A percentile compares a stretch with the other conserved stretches of the same genome.
phyloP scores from a whole-genome alignment of 2,113 vertebrate species.

The Protobothrops mucrosquamatus region DNA sequence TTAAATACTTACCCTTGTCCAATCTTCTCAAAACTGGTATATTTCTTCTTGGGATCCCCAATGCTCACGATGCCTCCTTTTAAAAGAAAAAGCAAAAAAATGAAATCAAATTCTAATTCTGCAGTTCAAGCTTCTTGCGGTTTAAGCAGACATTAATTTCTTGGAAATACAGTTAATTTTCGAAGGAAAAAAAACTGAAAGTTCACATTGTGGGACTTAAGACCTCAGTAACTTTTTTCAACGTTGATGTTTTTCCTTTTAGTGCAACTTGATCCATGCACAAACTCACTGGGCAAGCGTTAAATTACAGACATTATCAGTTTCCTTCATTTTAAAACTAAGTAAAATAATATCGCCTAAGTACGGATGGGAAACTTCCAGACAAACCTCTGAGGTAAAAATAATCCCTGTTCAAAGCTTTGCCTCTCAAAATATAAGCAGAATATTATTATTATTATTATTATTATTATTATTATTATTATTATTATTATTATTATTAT shows the following conservation, averaged over 20 bases:
- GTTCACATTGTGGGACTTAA: not conserved
- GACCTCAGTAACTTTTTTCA: not conserved
- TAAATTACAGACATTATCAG: not conserved
- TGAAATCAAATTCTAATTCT: not conserved
- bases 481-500: no score
- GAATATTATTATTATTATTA: not conserved
- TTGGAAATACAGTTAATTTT: not conserved
- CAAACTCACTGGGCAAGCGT: not conserved
- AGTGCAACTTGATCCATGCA: not conserved
- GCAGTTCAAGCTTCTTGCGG: not conserved
- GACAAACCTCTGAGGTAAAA: not conserved
- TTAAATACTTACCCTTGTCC: slow-evolving; percentile 88
- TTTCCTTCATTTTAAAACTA: not conserved
- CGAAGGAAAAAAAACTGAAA: not conserved
- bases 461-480: no score
- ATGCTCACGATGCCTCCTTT: slow-evolving; percentile 93
- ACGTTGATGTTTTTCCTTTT: not conserved
- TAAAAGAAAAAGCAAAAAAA: not conserved
- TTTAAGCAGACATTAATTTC: not conserved
- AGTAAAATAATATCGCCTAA: not conserved
- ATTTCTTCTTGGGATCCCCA: slow-evolving; percentile 95
- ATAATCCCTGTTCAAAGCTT: not conserved
- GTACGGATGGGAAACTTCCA: not conserved
- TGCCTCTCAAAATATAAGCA: not conserved
- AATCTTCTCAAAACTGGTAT: slow-evolving; percentile 94